Evolutionary conservation across 2,888 invertebrate species (phyloP), one percentile per base, ranked within the genome.

Genomic region (Megalurothrips usitatus): DNA sequence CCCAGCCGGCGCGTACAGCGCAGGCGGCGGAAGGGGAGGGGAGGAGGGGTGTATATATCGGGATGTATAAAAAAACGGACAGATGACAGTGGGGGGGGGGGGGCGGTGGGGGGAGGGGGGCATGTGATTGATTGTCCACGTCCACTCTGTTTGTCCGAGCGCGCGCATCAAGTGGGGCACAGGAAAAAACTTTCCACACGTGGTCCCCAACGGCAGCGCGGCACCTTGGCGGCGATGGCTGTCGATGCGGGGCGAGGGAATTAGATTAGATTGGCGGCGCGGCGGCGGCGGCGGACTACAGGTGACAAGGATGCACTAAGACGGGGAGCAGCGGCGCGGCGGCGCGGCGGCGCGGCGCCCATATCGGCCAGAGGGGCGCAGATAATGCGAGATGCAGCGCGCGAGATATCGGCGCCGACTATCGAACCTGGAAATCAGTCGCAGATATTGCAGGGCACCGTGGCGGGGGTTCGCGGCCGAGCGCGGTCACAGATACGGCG

Each of bases 51-150:
- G 26, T 4, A 6, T 4, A 43, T 43, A 43, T 58, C 58, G 58
- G 17, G 34, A 43, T 43, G n/a, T n/a, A 43, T 43, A 58, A 58
- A 58, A 58, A 58, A 58, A 19, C n/a, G 58, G 58, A 58, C 68
- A 26, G 23, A 26, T 23, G 26, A 26, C 26, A 75, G 68, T 19
- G 68, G 68, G 68, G 9, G 26, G 9, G 23, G 23, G 52, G 58
- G 58, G n/a, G 23, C 9, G 23, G 9, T 8, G 26, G 12, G 12
- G 23, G 68, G 23, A 26, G 26, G 68, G 26, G 26, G 9, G 23
- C n/a, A 58, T 23, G 68, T 75, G 68, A 75, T 75, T 75, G 68
- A 75, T 75, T 75, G 68, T 26, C 23, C n/a, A 17, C 58, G 58
- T 14, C 58, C 34, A 43, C 34, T 43, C 34, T 43, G 34, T 43